phyloP scores from a whole-genome alignment of 2,797 vertebrate genomes.

The Diceros bicornis region DNA sequence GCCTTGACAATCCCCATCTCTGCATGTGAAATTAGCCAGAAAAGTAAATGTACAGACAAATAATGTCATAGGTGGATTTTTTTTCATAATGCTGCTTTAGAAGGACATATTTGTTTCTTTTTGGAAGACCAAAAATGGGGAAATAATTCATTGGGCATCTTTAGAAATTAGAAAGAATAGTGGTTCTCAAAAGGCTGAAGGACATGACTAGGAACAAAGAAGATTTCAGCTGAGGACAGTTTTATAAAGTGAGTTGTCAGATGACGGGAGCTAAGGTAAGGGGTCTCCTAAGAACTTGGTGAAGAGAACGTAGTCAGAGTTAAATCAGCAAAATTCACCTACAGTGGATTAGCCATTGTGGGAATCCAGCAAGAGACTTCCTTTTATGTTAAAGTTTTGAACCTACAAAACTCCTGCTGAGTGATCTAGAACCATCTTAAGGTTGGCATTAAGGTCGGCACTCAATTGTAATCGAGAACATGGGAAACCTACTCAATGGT shows the following conservation, averaged over 20 bases:
- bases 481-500: neutral
- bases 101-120: conserved; percentile 40
- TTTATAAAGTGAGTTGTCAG: conserved; percentile 50
- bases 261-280: neutral
- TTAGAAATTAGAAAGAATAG: conserved; percentile 51
- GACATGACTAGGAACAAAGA: conserved; percentile 23
- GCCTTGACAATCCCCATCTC: neutral
- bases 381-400: conserved; percentile 20
- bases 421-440: conserved; percentile 6
- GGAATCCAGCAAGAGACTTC: neutral
- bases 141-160: conserved; percentile 44
- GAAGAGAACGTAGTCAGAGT: neutral
- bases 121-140: neutral
- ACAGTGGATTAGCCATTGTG: neutral
- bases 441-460: neutral
- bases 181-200: conserved; percentile 43
- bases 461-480: neutral
- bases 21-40: neutral
- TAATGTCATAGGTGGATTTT: neutral
- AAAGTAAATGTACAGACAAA: conserved; percentile 25
- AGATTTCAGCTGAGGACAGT: neutral
- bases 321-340: conserved; percentile 9
- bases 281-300: neutral
- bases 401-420: neutral
- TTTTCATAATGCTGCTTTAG: conserved; percentile 2